Evolutionary conservation across 2,797 vertebrate genomes (phyloP), one percentile per base, ranked within the genome.

Genomic region (Enteromius thamalakanensis): DNA sequence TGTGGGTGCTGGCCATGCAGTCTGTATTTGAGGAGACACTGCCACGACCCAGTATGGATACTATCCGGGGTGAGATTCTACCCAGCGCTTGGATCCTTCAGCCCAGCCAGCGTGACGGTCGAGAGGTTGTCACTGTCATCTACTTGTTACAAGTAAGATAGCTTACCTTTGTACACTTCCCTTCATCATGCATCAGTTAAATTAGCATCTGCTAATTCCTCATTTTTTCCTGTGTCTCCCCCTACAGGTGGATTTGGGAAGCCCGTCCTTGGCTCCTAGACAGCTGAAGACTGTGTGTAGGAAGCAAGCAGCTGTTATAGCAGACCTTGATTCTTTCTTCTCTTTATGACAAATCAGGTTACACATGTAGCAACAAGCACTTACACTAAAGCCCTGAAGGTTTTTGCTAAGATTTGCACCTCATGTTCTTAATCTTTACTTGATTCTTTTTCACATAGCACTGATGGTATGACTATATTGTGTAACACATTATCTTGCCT

Each of bases 61-160:
- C 94, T 40, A 92, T 99, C 74, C 94, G 97, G 64, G 97, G 96
- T 29, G 97, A 99, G 90, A 95, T 99, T 92, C 91, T 98, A 90
- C 97, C 98, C 85, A 99, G 98, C 17, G 97, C 97, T 84, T 99
- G 97, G 97, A 86, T 99, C 87, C 92, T 99, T 80, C 96, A 98
- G 88, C 95, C 96, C 45, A 89, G 95, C 21, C 92, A 80, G n/a
- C 80, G 89, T 12, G 86, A 94, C 0, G 96, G 96, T 85, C 95
- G 91, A 87, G 96, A 97, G 29, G 83, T 95, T 80, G 96, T 97
- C 85, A 95, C 94, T 90, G 95, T 98, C 78, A 86, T 97, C 85
- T 97, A 95, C 90, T 91, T 99, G 91, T 91, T 96, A 79, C 98
- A 99, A 96, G 98, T 99, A 91, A 74, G 68, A 37, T 55, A 8